Evolutionary conservation across 2,888 invertebrate species (phyloP), one percentile per base, ranked within the genome.

Genomic region (Oxytorus armatus): DNA sequence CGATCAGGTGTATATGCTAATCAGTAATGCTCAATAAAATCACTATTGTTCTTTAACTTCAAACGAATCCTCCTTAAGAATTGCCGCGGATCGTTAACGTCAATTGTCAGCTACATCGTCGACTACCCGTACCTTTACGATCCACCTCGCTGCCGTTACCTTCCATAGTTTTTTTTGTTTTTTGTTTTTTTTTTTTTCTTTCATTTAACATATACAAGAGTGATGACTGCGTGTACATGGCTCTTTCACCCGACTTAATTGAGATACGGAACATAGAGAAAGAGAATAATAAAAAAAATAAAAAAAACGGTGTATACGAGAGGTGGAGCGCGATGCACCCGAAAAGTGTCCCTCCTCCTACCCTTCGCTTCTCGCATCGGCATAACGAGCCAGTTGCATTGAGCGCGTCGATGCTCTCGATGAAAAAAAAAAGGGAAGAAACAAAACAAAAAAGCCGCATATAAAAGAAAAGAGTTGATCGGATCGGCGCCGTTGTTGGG

Each of bases 231-330:
- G 77, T 57, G 76, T 77, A 77, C 77, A 80, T 18, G 77, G 63
- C 77, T 73, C 73, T 74, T 73, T 77, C 80, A 73, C 68, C 65
- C 68, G 69, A 21, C 80, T 80, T 80, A 80, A 80, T 80, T 80
- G 80, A 80, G 80, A 80, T 80, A 80, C 77, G 73, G 57, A 61
- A 51, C 80, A 69, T 77, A 74, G 75, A 68, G 72, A 73, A 72
- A 39, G 39, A 51, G 63, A 61, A 51, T 42, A 23, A 36, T 55
- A 55, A 42, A 53, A 61, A 63, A n/a, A 47, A 25, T 21, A 63
- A 29, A 57, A 42, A 42, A 59, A 36, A 39, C 8, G 29, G 33
- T 47, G 18, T 33, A 29, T 29, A 59, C 4, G 63, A 57, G 49
- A 61, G 44, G 21, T 16, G 65, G 49, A 47, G 51, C 61, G 33